Base-by-base conservation (phyloP, 2,113 vertebrate species). In the Lophius piscatorius region DNA sequence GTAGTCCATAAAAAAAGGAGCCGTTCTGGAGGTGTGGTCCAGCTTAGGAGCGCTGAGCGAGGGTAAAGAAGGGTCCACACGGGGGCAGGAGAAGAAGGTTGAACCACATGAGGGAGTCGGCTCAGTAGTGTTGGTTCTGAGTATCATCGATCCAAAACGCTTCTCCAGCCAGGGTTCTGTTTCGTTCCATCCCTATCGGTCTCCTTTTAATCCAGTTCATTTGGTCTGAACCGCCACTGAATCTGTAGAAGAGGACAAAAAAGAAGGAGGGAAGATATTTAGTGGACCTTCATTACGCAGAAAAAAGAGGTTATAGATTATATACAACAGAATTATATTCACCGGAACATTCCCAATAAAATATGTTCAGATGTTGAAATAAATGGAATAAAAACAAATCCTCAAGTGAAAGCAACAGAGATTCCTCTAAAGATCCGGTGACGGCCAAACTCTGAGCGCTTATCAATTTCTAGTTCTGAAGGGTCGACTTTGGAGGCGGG, bases 131-230 rank as follows among this genome's bases (percentile, higher is more conserved):
- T n/a, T 66, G 76, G 64, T 41, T 70, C 16, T 33, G 60, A 65
- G 45, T 50, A 35, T 59, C 40, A 20, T 54, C 39, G 31, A 71
- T 72, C 55, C 52, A 13, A 61, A 64, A 70, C 40, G 36, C 63
- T 80, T 79, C 78, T 77, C 66, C 39, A 39, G 61, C 59, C 64
- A 69, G 65, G 70, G 67, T 47, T 91, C 90, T 92, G 85, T 92
- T 93, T 50, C 91, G 91, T 90, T 93, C 91, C 91, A 93, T 93
- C 79, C 67, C 86, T 86, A 50, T 51, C 47, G 34, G 70, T 58
- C 68, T 44, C 9, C 69, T 70, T n/a, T 23, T 62, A 46, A 85
- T 81, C 57, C 69, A 55, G 63, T 70, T 73, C 40, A 68, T 78
- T 68, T 34, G 47, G 65, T 48, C 26, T 17, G 6, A 29, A 11